Conservation (phyloP, 2,797 vertebrate species). For the Dipus sagitta region DNA sequence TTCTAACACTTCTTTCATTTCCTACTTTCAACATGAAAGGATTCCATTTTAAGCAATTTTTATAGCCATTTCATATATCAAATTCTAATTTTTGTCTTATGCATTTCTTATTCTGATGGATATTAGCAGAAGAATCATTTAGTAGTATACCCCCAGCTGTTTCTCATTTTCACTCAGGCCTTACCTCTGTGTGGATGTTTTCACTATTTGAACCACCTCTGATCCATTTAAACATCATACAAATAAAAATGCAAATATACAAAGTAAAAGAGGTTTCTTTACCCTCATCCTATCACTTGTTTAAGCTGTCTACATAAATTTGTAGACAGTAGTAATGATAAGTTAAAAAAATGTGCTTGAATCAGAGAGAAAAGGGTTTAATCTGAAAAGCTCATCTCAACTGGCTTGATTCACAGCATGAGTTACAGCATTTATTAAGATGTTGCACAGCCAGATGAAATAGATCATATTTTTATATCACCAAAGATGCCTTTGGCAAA, state of each 20-base stretch:
- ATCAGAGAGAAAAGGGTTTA: background rate
- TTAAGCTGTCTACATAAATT: conserved; percentile 42
- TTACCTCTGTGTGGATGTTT: conserved; percentile 52
- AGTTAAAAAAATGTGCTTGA: conserved; percentile 42
- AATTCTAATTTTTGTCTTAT: conserved; percentile 51
- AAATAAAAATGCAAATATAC: conserved; percentile 75
- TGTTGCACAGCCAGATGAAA: conserved; percentile 10
- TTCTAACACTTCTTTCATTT: conserved; percentile 68
- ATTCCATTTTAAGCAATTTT: conserved; percentile 63
- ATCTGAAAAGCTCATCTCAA: conserved; percentile 60
- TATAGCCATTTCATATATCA: conserved; percentile 54
- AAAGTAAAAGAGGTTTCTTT: conserved; percentile 60
- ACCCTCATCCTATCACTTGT: background rate
- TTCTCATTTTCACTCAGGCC: conserved; percentile 72
- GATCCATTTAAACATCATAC: conserved; percentile 14
- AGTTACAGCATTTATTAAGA: conserved; percentile 62
- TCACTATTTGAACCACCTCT: conserved; percentile 46
- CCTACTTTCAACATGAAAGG: conserved; percentile 58
- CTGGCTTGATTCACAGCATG: conserved; percentile 52
- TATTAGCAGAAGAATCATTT: conserved; percentile 54
- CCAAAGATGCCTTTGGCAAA: conserved; percentile 55
- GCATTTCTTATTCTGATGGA: conserved; percentile 28
- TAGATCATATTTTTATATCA: conserved; percentile 58
- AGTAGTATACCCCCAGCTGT: conserved; percentile 23
- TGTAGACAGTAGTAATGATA: conserved; percentile 55